Evolutionary conservation across 2,888 invertebrate species (phyloP).

Genomic region (Eurytoma adleriae): DNA sequence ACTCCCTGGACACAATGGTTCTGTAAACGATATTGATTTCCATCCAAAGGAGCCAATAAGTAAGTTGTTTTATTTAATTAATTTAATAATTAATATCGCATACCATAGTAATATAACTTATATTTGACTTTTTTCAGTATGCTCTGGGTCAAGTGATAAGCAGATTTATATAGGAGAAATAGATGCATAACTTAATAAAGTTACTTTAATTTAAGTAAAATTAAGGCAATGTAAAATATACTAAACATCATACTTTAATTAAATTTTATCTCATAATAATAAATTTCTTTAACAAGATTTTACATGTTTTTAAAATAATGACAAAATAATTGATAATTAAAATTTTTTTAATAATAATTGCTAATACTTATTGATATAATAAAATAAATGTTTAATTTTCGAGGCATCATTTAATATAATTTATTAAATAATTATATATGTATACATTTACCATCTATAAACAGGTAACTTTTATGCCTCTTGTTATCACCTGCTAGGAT

Average conservation of each 20-base stretch:
- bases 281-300: no score
- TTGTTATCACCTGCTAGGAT: slow-evolving; percentile 27
- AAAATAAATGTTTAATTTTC: slow-evolving; percentile 35
- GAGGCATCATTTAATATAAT: slow-evolving; percentile 54
- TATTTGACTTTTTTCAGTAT: slow-evolving; percentile 79
- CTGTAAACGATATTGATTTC: slow-evolving; percentile 97
- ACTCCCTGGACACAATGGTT: slow-evolving; percentile 98
- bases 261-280: no score
- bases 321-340: no score
- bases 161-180: slow-evolving; percentile 97
- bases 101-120: slow-evolving; percentile 13
- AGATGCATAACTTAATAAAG: slow-evolving; percentile 9
- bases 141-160: slow-evolving; percentile 97
- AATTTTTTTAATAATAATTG: neutral
- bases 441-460: slow-evolving; percentile 52
- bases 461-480: slow-evolving; percentile 45
- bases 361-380: slow-evolving; percentile 6
- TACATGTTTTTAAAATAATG: no score
- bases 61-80: slow-evolving; percentile 65
- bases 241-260: no score
- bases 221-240: slow-evolving; percentile 24
- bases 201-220: slow-evolving; percentile 1
- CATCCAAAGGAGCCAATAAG: slow-evolving; percentile 94
- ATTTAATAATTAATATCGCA: slow-evolving; percentile 3
- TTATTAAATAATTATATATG: slow-evolving; percentile 58